Evolutionary conservation across 2,888 invertebrate species (phyloP), one percentile per base, ranked within the genome.

Genomic region (Sphecodes monilicornis): DNA sequence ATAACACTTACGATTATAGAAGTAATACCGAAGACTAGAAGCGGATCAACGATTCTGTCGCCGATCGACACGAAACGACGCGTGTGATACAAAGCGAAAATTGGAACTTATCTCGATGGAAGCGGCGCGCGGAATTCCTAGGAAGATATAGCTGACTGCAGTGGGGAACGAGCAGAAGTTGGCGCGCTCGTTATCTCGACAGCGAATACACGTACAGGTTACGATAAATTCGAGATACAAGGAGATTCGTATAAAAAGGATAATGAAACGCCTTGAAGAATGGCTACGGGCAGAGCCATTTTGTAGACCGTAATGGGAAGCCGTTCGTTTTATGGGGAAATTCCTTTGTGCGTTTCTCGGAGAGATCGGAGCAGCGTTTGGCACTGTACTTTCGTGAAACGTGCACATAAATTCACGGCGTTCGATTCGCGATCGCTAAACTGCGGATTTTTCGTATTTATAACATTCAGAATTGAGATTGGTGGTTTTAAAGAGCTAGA

Each of bases 21-120:
- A 26, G 10, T 78, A 86, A 82, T 86, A 86, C 83, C 82, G 76
- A 82, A 76, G 91, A 91, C 91, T 91, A 91, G 91, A 91, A 90
- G 88, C 60, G 68, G 76, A 69, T 60, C 50, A 75, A 69, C 77
- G 41, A 64, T 75, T 69, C 32, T 46, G 76, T 36, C 69, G 66
- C 50, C 41, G 64, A 64, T 64, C 64, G 32, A 64, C 64, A 10
- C 32, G 32, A 18, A 32, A 32, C 18, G 32, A 32, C 18, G 32
- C 64, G 32, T 10, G 64, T 60, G n/a, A n/a, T n/a, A 46, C 75
- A 60, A 60, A 50, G 80, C 60, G 39, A 32, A 73, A 76, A 75
- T 39, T 50, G 46, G 70, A 64, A 73, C 66, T 41, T n/a, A 26
- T 39, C 66, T 76, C 54, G 71, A 54, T 11, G 50, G 69, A 16